Percentiles rank a stretch among this genome's conserved stretches.
Conservation (phyloP, 2,888 invertebrate genomes). For the Plagiodera versicolora region DNA sequence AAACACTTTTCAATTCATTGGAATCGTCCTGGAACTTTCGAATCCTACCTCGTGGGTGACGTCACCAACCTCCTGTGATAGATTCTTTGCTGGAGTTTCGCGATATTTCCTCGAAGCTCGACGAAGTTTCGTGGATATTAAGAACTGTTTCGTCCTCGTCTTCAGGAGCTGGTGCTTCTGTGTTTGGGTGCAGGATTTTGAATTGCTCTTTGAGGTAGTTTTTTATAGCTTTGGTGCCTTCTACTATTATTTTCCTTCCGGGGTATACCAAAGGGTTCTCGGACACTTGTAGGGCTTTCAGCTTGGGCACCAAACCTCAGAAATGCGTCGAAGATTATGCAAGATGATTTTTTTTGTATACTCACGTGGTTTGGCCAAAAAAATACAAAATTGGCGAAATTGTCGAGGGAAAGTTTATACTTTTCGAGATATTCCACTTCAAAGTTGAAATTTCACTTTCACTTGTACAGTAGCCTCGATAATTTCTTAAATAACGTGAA, state of each 20-base stretch:
- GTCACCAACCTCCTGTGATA: conserved; percentile 6
- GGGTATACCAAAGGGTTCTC: conserved; percentile 67
- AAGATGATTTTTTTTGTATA: too few relatives aligned
- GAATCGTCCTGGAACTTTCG: too few relatives aligned
- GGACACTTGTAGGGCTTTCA: conserved; percentile 64
- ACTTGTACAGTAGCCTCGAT: too few relatives aligned
- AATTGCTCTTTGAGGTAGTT: conserved; percentile 46
- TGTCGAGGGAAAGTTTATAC: too few relatives aligned
- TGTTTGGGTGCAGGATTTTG: conserved; percentile 26
- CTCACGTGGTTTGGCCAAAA: too few relatives aligned
- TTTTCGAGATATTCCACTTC: too few relatives aligned
- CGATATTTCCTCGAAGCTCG: too few relatives aligned
- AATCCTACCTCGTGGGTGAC: background rate
- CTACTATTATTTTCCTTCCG: conserved; percentile 57
- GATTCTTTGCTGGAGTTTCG: conserved; percentile 4
- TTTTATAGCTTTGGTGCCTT: conserved; percentile 55
- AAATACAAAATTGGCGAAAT: too few relatives aligned
- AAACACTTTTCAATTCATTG: too few relatives aligned
- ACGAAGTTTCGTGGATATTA: conserved; percentile 7
- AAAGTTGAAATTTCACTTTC: too few relatives aligned
- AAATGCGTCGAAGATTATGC: background rate
- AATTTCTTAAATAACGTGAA: too few relatives aligned
- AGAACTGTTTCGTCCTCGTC: conserved; percentile 13
- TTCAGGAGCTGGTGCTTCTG: conserved; percentile 5
- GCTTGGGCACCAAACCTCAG: conserved; percentile 57